phyloP scores from a whole-genome alignment of 2,888 invertebrate species.

The Neelides folsomi region DNA sequence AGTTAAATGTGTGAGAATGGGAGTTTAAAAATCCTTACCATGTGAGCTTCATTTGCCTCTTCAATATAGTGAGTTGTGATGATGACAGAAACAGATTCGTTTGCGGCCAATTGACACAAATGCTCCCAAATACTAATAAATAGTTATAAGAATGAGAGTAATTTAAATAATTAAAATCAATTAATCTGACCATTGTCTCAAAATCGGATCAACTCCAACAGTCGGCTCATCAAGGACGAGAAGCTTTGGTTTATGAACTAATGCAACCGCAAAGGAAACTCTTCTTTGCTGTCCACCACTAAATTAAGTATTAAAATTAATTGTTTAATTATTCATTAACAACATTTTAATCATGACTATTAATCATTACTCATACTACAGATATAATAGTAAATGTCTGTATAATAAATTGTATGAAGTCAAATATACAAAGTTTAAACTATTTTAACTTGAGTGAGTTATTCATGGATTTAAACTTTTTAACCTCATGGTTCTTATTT shows the following conservation, averaged over 20 bases:
- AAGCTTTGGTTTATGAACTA: slow-evolving; percentile 86
- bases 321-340: no score
- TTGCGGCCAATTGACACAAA: slow-evolving; percentile 74
- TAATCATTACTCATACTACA: no score
- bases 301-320: slow-evolving; percentile 24
- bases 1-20: slow-evolving; percentile 4
- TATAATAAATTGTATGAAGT: no score
- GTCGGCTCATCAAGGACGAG: slow-evolving; percentile 84
- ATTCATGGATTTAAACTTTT: no score
- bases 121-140: slow-evolving; percentile 93
- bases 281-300: slow-evolving; percentile 82
- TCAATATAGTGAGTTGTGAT: slow-evolving; percentile 63
- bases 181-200: slow-evolving; percentile 58
- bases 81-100: slow-evolving; percentile 80
- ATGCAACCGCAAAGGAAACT: slow-evolving; percentile 77
- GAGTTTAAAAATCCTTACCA: slow-evolving; percentile 4
- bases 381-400: no score
- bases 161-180: background rate
- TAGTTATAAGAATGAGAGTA: background rate
- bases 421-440: background rate
- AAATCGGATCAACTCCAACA: slow-evolving; percentile 78
- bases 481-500: slow-evolving; percentile 62
- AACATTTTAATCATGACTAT: no score
- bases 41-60: slow-evolving; percentile 12
- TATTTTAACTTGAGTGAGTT: background rate